phyloP scores from a whole-genome alignment of 2,113 vertebrate genomes.

The Hippocampus zosterae region DNA sequence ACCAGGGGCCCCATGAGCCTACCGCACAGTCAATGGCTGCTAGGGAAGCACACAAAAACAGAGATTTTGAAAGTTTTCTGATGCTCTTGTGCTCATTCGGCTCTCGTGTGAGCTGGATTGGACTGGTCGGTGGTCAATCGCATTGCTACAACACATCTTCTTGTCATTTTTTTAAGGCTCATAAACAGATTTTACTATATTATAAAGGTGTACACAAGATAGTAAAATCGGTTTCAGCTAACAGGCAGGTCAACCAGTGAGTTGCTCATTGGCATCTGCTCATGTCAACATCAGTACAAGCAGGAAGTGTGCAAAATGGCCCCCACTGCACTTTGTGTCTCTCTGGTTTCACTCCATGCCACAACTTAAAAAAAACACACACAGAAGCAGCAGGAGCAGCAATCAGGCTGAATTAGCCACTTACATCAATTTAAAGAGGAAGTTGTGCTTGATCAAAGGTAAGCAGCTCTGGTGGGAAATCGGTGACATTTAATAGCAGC shows the following conservation, averaged over 20 bases:
- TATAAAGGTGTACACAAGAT: too few species aligned
- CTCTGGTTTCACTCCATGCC: slow-evolving; percentile 1
- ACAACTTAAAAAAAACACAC: slow-evolving; percentile 19
- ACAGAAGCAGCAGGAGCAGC: slow-evolving; percentile 31
- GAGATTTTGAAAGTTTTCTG: background rate
- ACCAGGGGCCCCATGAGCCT: slow-evolving; percentile 82
- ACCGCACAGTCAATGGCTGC: slow-evolving; percentile 80
- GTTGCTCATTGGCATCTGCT: slow-evolving; percentile 40
- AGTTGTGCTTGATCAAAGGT: slow-evolving; percentile 61
- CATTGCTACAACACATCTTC: too few species aligned
- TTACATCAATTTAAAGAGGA: slow-evolving; percentile 51
- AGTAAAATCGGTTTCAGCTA: background rate
- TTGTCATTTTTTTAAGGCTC: too few species aligned
- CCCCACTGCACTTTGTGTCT: background rate
- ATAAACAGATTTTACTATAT: too few species aligned
- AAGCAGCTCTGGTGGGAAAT: slow-evolving; percentile 31
- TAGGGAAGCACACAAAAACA: slow-evolving; percentile 29
- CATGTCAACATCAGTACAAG: slow-evolving; percentile 39
- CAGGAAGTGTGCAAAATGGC: slow-evolving; percentile 53
- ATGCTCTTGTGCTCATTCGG: too few species aligned
- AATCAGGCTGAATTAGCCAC: slow-evolving; percentile 55
- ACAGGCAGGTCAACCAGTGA: slow-evolving; percentile 17
- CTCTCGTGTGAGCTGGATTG: too few species aligned
- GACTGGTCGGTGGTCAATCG: too few species aligned
- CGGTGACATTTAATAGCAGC: slow-evolving; percentile 31